phyloP scores from a whole-genome alignment of 37 sponge, comb jelly and placozoan genomes.

The Eunapius fragilis region DNA sequence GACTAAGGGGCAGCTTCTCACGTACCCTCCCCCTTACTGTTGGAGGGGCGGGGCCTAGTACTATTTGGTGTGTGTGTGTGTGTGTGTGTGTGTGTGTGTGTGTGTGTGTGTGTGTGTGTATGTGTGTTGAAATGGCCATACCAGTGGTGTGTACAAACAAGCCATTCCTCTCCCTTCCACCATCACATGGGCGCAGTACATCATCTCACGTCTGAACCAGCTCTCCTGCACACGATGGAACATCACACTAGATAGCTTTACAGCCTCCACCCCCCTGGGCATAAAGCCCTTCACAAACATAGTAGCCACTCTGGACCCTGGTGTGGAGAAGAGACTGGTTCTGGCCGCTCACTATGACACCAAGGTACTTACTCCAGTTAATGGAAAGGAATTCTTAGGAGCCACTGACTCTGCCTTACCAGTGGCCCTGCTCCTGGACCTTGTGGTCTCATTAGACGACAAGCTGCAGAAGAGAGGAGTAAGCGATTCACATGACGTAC shows the following conservation, averaged over 20 bases:
- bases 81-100: constrained; percentile 2
- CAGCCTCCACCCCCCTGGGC: constrained; percentile 74
- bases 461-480: constrained; percentile 68
- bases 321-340: constrained; percentile 68
- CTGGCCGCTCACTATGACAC: constrained; percentile 94
- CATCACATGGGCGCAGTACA: too few relatives aligned
- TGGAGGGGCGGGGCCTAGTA: too few relatives aligned
- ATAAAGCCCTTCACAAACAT: constrained; percentile 85
- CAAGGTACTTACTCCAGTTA: constrained; percentile 51
- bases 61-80: background rate
- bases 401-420: constrained; percentile 99
- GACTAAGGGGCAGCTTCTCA: too few relatives aligned
- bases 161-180: background rate
- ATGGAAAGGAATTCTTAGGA: constrained; percentile 71
- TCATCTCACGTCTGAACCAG: constrained; percentile 72
- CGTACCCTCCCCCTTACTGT: too few relatives aligned
- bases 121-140: constrained; percentile 3
- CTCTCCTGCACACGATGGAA: constrained; percentile 79
- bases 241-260: constrained; percentile 77
- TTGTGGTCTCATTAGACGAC: constrained; percentile 69
- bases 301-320: constrained; percentile 89
- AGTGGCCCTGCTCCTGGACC: constrained; percentile 91
- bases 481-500: background rate
- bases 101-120: constrained; percentile 4
- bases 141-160: too few relatives aligned